These are phyloP conservation scores for Anticlea derivata DNA, from an alignment of 2,888 invertebrate species.

Conservation along the genomic window DNA sequence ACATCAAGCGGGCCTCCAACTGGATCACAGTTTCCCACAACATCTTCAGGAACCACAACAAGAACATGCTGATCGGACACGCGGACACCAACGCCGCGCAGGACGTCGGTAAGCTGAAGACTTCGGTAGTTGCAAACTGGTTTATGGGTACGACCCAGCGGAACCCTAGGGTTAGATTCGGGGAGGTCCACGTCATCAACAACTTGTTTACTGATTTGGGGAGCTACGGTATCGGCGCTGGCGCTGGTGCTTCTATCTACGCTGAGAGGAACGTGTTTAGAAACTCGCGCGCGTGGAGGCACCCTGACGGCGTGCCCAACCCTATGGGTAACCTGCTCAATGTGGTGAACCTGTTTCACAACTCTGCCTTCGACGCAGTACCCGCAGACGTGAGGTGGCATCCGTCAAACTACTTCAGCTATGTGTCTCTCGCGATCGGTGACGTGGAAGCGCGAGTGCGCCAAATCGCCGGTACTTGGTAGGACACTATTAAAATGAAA, in stretches of 20 bases:
- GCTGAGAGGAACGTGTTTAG: slow-evolving; percentile 31
- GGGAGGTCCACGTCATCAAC: slow-evolving; percentile 30
- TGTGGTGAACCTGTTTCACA: slow-evolving; percentile 12
- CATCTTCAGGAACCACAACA: slow-evolving; percentile 35
- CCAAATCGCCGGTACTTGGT: slow-evolving; percentile 14
- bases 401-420: slow-evolving; percentile 20
- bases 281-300: slow-evolving; percentile 24
- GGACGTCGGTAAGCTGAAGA: slow-evolving; percentile 26
- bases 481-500: background rate
- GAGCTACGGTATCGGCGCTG: slow-evolving; percentile 28
- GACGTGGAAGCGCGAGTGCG: slow-evolving; percentile 22
- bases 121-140: slow-evolving; percentile 22
- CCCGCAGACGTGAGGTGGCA: slow-evolving; percentile 18
- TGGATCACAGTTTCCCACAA: slow-evolving; percentile 31
- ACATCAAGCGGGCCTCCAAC: slow-evolving; percentile 31
- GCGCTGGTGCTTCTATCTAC: slow-evolving; percentile 24
- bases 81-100: slow-evolving; percentile 22
- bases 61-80: slow-evolving; percentile 28
- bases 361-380: slow-evolving; percentile 13
- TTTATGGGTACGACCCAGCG: slow-evolving; percentile 28
- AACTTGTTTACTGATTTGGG: slow-evolving; percentile 31
- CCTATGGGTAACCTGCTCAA: slow-evolving; percentile 17
- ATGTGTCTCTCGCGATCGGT: slow-evolving; percentile 10
- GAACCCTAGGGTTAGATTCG: slow-evolving; percentile 30
- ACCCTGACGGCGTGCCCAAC: slow-evolving; percentile 20